A percentile compares a stretch with the other conserved stretches of the same genome.
Evolutionary conservation across 2,113 vertebrate genomes (phyloP).

Genomic region (Carollia perspicillata): DNA sequence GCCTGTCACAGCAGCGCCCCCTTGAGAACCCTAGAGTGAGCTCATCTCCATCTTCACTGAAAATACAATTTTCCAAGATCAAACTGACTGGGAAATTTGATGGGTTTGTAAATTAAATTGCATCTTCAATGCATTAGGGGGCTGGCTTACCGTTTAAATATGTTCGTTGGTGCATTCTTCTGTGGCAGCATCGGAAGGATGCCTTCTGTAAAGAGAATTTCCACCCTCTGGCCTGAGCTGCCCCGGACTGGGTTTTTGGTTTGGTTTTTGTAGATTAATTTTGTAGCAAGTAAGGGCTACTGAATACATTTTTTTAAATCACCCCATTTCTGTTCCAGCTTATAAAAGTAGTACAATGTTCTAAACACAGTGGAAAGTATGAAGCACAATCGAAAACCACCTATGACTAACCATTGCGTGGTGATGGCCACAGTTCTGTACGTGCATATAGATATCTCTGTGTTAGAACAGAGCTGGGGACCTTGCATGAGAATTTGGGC

Average conservation of each 20-base stretch:
- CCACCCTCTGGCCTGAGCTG: not conserved
- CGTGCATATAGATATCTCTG: not conserved
- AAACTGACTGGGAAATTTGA: not conserved
- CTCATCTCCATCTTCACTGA: not conserved
- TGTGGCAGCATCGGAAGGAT: not conserved
- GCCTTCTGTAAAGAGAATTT: not conserved
- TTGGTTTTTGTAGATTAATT: not conserved
- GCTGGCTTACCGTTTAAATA: not conserved
- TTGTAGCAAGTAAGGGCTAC: not conserved
- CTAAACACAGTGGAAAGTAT: not conserved
- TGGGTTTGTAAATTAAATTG: not conserved
- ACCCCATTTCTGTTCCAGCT: not conserved
- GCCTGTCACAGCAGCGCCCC: not conserved
- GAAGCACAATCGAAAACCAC: not conserved
- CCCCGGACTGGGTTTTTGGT: not conserved
- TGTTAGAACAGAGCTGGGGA: not conserved
- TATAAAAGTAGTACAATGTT: not conserved
- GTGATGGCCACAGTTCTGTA: not conserved
- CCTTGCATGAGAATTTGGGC: not conserved
- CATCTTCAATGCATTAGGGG: not conserved
- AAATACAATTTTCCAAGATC: not conserved
- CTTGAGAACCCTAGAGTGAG: not conserved
- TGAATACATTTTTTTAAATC: not conserved
- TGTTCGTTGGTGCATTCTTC: not conserved
- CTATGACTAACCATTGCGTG: not conserved